phyloP scores from a whole-genome alignment of 2,888 invertebrate species.

The Euclidia mi region DNA sequence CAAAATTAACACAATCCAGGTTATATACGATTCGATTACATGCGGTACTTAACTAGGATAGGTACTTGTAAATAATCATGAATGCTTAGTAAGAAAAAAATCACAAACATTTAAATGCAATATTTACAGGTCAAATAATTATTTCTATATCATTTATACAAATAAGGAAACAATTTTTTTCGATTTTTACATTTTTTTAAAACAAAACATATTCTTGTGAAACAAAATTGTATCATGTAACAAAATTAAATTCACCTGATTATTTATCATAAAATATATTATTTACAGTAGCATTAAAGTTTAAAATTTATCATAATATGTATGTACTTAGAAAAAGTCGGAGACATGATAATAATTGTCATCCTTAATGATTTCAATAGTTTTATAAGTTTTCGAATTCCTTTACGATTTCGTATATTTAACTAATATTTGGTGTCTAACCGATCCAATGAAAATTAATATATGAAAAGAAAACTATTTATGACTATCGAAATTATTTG shows the following conservation, averaged over 20 bases:
- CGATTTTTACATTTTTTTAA: slow-evolving; percentile 65
- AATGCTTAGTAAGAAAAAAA: slow-evolving; percentile 69
- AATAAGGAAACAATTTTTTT: slow-evolving; percentile 64
- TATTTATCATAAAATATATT: slow-evolving; percentile 55
- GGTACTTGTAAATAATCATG: slow-evolving; percentile 68
- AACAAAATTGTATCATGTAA: slow-evolving; percentile 66
- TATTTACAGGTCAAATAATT: slow-evolving; percentile 79
- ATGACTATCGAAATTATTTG: slow-evolving; percentile 87
- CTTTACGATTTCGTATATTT: slow-evolving; percentile 66
- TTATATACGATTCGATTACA: slow-evolving; percentile 78
- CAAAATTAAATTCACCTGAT: slow-evolving; percentile 67
- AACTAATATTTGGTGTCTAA: slow-evolving; percentile 88
- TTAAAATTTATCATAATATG: slow-evolving; percentile 61
- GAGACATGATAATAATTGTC: slow-evolving; percentile 46
- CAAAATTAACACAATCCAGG: slow-evolving; percentile 81
- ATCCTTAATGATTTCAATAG: slow-evolving; percentile 41
- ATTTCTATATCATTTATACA: slow-evolving; percentile 72
- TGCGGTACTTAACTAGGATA: slow-evolving; percentile 74
- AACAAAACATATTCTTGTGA: slow-evolving; percentile 69
- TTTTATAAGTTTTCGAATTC: slow-evolving; percentile 44
- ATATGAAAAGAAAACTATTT: slow-evolving; percentile 62
- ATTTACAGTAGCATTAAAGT: slow-evolving; percentile 66
- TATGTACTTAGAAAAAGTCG: slow-evolving; percentile 56
- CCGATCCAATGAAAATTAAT: slow-evolving; percentile 71
- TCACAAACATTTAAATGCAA: slow-evolving; percentile 87